Conservation (phyloP, 2,888 invertebrate species). For the Hydraecia micacea region DNA sequence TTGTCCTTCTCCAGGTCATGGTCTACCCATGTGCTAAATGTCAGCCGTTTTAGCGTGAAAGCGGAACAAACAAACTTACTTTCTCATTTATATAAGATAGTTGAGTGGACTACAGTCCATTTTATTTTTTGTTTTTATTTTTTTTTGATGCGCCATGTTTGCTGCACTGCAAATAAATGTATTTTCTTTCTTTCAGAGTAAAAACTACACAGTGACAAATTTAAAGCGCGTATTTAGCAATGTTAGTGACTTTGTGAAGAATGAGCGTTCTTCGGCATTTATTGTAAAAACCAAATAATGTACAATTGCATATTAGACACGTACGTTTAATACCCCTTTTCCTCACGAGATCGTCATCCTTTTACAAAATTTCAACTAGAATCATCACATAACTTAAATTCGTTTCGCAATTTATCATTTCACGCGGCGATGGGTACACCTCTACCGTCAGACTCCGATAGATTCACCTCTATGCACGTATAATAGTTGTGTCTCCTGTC, state of each 20-base stretch:
- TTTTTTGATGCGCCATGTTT: too few species aligned
- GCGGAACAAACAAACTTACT: too few species aligned
- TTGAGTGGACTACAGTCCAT: too few species aligned
- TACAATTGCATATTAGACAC: not conserved
- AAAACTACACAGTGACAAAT: not conserved
- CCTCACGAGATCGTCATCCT: not conserved
- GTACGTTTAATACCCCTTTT: not conserved
- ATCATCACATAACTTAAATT: not conserved
- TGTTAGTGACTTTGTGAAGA: not conserved
- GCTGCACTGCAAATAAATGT: too few species aligned
- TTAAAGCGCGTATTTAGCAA: not conserved
- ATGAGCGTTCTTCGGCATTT: not conserved
- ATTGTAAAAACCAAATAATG: not conserved
- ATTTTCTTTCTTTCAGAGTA: too few species aligned
- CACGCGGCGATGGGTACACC: conserved; percentile 7
- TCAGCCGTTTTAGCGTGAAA: too few species aligned
- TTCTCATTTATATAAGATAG: too few species aligned
- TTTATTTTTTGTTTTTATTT: too few species aligned
- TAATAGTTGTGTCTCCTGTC: conserved; percentile 18
- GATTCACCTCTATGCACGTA: conserved; percentile 15
- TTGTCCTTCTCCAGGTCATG: too few species aligned
- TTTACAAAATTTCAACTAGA: not conserved
- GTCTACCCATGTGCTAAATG: too few species aligned
- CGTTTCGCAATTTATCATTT: not conserved
- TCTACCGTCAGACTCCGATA: conserved; percentile 40